phyloP scores from a whole-genome alignment of 2,113 vertebrate genomes.

The Leptobrachium leishanense region DNA sequence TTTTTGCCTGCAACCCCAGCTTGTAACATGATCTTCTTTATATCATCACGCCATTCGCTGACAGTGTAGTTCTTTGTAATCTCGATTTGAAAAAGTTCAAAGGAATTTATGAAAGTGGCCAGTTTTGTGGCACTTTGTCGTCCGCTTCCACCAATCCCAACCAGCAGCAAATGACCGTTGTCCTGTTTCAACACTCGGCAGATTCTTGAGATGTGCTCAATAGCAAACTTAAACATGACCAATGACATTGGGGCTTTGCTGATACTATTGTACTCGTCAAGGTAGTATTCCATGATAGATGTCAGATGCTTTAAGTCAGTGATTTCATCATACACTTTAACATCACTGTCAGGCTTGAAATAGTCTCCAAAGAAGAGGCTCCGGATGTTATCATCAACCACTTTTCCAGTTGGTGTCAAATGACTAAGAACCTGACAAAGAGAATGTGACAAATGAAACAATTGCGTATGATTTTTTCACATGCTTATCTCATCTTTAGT shows the following conservation, averaged over 20 bases:
- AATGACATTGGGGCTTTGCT: constrained; percentile 89
- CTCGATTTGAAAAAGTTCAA: constrained; percentile 85
- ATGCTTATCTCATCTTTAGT: too few relatives aligned
- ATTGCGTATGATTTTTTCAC: too few relatives aligned
- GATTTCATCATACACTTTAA: constrained; percentile 83
- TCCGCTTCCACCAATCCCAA: constrained; percentile 86
- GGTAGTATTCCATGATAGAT: constrained; percentile 79
- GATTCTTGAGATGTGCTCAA: constrained; percentile 89
- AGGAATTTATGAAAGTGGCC: constrained; percentile 80
- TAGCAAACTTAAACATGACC: constrained; percentile 90
- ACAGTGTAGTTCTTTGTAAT: constrained; percentile 80
- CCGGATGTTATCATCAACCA: constrained; percentile 78
- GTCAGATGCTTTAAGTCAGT: constrained; percentile 77
- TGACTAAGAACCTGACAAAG: constrained; percentile 77
- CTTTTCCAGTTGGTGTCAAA: constrained; percentile 74
- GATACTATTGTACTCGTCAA: constrained; percentile 84
- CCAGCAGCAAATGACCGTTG: constrained; percentile 82
- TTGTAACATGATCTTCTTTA: constrained; percentile 84
- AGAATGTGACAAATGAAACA: constrained; percentile 17
- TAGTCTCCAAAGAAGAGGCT: constrained; percentile 90
- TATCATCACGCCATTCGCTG: constrained; percentile 83
- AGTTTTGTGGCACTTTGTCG: constrained; percentile 83
- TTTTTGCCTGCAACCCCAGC: constrained; percentile 71
- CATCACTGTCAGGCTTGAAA: constrained; percentile 66
- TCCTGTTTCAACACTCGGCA: constrained; percentile 88